Conservation (phyloP, 2,113 vertebrate genomes). For the Daboia siamensis region DNA sequence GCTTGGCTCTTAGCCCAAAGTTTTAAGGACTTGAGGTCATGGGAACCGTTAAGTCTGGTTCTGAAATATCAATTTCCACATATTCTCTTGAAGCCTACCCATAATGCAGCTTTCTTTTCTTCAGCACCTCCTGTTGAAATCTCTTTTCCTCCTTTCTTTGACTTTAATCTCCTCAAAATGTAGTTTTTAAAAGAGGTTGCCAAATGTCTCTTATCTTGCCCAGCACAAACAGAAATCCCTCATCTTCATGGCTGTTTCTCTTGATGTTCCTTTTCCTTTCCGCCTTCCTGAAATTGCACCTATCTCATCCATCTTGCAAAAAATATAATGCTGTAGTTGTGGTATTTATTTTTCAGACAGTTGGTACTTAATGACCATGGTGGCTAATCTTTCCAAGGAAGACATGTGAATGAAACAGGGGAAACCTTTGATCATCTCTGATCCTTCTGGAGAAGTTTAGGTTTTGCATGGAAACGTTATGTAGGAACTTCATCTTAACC, state of each 20-base stretch:
- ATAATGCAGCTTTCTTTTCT: neutral
- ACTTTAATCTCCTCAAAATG: constrained; percentile 9
- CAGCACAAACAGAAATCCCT: constrained; percentile 1
- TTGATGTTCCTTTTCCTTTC: neutral
- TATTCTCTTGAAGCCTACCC: neutral
- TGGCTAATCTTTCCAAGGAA: neutral
- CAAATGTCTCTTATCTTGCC: constrained; percentile 7
- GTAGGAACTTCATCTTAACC: neutral
- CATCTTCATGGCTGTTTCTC: neutral
- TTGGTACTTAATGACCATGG: neutral
- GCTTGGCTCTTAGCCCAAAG: neutral
- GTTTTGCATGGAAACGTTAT: neutral
- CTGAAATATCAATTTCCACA: neutral
- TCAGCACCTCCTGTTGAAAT: neutral
- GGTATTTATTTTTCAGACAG: neutral
- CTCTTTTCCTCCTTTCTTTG: neutral
- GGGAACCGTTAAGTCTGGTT: neutral
- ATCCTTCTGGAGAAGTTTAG: neutral
- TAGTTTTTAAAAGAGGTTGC: neutral
- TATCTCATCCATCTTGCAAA: neutral
- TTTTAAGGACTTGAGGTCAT: neutral
- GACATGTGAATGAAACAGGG: constrained; percentile 6
- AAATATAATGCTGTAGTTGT: neutral
- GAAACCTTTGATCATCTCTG: neutral
- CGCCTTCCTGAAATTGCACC: neutral